Percentiles rank a stretch among this genome's conserved stretches.
phyloP scores from a whole-genome alignment of 2,113 vertebrate species.

The Sialia sialis region DNA sequence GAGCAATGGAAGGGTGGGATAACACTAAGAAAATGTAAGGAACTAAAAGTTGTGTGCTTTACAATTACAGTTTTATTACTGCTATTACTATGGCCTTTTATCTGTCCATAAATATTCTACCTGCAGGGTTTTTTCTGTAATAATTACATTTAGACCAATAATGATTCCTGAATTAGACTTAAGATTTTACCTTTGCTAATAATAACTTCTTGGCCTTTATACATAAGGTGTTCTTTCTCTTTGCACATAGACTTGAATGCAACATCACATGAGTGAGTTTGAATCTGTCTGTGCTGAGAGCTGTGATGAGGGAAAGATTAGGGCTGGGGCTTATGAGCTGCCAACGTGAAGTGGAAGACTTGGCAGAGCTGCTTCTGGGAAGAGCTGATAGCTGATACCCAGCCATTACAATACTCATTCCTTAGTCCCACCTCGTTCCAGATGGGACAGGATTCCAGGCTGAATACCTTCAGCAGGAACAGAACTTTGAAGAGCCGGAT shows the following conservation, averaged over 20 bases:
- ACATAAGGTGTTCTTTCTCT: not conserved
- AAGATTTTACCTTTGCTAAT: not conserved
- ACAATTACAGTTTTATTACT: not conserved
- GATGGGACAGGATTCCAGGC: not conserved
- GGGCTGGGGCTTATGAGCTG: not conserved
- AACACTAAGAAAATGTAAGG: not conserved
- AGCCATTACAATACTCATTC: not conserved
- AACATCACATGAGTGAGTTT: not conserved
- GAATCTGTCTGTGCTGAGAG: not conserved
- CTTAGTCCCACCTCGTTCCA: not conserved
- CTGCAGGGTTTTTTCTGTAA: not conserved
- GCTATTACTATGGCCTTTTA: not conserved
- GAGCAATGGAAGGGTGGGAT: not conserved
- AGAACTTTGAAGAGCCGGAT: not conserved
- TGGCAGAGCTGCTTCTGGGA: not conserved
- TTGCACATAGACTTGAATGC: not conserved
- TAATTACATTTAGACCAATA: not conserved
- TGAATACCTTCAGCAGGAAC: not conserved
- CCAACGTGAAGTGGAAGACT: not conserved
- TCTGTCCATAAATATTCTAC: not conserved
- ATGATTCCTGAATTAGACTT: not conserved
- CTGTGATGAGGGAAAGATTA: not conserved
- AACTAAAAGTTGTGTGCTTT: not conserved
- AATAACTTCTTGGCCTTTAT: not conserved
- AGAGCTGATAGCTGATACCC: not conserved